Evolutionary conservation across 2,888 invertebrate species (phyloP).

Genomic region (Phymatocera aterrima): DNA sequence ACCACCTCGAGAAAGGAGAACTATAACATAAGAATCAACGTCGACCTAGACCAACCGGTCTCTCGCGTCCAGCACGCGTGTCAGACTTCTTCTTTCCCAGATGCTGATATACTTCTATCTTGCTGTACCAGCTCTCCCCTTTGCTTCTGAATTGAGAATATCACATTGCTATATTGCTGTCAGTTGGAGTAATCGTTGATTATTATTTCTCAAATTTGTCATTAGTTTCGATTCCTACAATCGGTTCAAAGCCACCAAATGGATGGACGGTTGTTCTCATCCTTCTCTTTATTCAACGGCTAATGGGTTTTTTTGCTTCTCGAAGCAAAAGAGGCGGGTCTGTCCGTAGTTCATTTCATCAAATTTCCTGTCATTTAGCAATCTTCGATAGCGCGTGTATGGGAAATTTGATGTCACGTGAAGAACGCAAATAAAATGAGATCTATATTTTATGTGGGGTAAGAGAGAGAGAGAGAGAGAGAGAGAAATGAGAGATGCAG

Average conservation of each 20-base stretch:
- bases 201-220: background rate
- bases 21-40: background rate
- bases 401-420: background rate
- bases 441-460: background rate
- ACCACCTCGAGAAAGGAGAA: too few species aligned
- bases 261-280: background rate
- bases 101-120: too few species aligned
- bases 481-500: background rate
- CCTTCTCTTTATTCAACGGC: background rate
- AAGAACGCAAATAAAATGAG: background rate
- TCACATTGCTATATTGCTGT: background rate
- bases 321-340: too few species aligned
- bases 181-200: conserved; percentile 9
- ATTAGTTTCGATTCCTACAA: background rate
- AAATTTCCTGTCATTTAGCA: background rate
- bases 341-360: too few species aligned
- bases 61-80: conserved; percentile 24
- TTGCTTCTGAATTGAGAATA: background rate
- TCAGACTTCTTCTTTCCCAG: background rate
- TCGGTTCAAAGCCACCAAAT: background rate
- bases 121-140: background rate
- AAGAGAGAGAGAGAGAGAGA: background rate
- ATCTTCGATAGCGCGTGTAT: background rate
- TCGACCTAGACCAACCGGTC: conserved; percentile 26
- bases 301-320: too few species aligned